These are phyloP conservation scores for Pachycephala philippinensis DNA, from an alignment of 2,113 vertebrate genomes.

Conservation along the genomic window DNA sequence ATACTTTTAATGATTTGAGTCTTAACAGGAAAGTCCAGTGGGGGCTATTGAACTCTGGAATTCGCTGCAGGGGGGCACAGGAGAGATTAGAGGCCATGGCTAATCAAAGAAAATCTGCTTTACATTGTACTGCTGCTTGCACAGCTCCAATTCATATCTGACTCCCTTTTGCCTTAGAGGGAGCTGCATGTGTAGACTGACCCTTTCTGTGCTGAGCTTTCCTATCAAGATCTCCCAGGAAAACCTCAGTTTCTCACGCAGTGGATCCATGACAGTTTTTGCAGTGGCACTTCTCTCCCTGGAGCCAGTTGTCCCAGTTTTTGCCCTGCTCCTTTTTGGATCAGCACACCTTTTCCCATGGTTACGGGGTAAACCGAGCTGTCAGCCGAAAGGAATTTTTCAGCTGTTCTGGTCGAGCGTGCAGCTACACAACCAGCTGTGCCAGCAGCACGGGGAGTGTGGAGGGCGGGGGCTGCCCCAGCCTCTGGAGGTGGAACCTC, in stretches of 20 bases:
- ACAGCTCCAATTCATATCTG: not conserved
- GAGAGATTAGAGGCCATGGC: slow-evolving; percentile 49
- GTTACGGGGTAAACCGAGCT: not conserved
- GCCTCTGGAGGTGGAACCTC: not conserved
- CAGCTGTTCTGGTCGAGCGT: not conserved
- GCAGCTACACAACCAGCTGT: not conserved
- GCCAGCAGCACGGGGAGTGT: not conserved
- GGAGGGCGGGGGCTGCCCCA: not conserved
- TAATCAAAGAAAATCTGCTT: slow-evolving; percentile 61
- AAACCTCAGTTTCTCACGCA: not conserved
- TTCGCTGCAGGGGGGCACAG: slow-evolving; percentile 55
- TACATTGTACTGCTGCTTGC: not conserved
- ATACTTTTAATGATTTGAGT: slow-evolving; percentile 55
- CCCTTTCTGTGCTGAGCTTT: not conserved
- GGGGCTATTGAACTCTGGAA: slow-evolving; percentile 63
- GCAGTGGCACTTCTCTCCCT: not conserved
- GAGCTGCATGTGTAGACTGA: not conserved
- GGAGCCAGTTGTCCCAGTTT: not conserved
- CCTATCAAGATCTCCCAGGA: not conserved
- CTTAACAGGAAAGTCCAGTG: slow-evolving; percentile 57
- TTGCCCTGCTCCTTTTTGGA: not conserved
- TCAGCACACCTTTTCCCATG: not conserved
- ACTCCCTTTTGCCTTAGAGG: slow-evolving; percentile 2
- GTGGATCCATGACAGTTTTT: not conserved
- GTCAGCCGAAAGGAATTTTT: not conserved